These are phyloP conservation scores for Episyrphus balteatus DNA, from an alignment of 1,140 invertebrate genomes.

Conservation along the genomic window DNA sequence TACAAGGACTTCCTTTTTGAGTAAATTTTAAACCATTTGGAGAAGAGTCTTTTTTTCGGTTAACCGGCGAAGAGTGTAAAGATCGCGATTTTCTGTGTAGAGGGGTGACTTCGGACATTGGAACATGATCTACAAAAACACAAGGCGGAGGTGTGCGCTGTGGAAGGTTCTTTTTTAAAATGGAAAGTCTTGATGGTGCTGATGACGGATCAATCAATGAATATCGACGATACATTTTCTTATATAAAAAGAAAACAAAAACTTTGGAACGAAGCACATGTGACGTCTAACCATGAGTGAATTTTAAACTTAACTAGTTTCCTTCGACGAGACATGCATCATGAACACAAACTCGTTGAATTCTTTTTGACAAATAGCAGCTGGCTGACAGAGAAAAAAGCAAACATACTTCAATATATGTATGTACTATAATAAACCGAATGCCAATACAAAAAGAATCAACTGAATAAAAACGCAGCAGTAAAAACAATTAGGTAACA, in stretches of 20 bases:
- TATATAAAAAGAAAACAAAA: not conserved
- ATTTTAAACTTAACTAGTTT: too few relatives aligned
- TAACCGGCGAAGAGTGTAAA: not conserved
- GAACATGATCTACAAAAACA: not conserved
- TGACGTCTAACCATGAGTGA: too few relatives aligned
- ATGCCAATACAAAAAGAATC: too few relatives aligned
- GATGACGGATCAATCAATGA: conserved; percentile 4
- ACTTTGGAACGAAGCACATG: not conserved
- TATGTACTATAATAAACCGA: too few relatives aligned
- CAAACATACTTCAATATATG: too few relatives aligned
- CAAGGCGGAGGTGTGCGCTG: not conserved
- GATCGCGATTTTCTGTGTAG: not conserved
- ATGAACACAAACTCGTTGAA: too few relatives aligned
- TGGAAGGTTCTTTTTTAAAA: not conserved
- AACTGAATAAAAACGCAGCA: too few relatives aligned
- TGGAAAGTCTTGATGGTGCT: not conserved
- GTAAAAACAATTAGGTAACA: too few relatives aligned
- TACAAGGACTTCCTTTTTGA: not conserved
- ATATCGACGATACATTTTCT: conserved; percentile 3
- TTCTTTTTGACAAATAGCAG: too few relatives aligned
- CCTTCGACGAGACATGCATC: too few relatives aligned
- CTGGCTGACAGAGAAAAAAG: too few relatives aligned
- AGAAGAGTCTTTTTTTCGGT: too few relatives aligned
- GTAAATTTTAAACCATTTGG: not conserved
- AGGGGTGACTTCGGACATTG: not conserved